phyloP scores from a whole-genome alignment of 1,140 invertebrate species.

The Drosophila cardini region DNA sequence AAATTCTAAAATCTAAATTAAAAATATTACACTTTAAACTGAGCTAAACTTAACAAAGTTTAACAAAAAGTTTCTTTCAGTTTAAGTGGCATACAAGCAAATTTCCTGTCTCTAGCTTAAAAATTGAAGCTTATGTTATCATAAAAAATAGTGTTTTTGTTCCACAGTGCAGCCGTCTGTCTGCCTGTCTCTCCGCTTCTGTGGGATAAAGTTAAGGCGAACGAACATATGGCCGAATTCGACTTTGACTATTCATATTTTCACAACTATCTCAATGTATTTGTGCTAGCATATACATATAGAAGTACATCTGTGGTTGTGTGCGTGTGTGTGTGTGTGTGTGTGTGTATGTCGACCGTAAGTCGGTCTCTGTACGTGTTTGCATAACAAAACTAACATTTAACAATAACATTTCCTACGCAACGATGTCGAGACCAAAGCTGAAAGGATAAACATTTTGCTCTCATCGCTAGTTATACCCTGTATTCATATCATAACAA shows the following conservation, averaged over 20 bases:
- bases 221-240: conserved; percentile 76
- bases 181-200: conserved; percentile 18
- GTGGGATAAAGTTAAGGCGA: conserved; percentile 77
- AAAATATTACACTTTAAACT: too few species aligned
- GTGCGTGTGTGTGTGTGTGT: conserved; percentile 18
- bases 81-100: too few species aligned
- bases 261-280: conserved; percentile 32
- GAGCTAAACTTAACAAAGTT: too few species aligned
- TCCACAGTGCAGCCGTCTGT: too few species aligned
- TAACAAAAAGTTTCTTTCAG: too few species aligned
- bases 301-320: not conserved
- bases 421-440: conserved; percentile 73
- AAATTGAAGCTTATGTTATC: too few species aligned
- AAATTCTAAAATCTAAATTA: too few species aligned
- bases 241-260: conserved; percentile 77
- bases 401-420: conserved; percentile 79
- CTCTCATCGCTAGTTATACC: conserved; percentile 33
- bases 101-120: too few species aligned
- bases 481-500: not conserved
- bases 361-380: conserved; percentile 57
- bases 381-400: conserved; percentile 81
- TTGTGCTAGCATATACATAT: not conserved
- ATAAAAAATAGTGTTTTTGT: too few species aligned
- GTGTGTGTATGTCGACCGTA: conserved; percentile 18
- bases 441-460: conserved; percentile 76